Conservation (phyloP, 2,113 vertebrate species). For the Helogale parvula region DNA sequence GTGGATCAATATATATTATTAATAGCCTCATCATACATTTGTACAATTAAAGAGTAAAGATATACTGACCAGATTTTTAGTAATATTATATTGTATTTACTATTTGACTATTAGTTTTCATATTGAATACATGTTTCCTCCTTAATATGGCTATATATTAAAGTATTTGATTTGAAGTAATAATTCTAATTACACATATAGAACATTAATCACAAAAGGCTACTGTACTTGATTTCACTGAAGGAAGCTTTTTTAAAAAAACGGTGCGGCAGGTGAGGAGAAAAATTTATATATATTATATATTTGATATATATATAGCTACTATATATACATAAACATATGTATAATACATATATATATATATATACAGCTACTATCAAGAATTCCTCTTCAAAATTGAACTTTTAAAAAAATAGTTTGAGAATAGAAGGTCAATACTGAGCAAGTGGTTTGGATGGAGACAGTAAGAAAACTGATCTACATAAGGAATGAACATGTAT, state of each 20-base stretch:
- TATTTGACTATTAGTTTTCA: constrained; percentile 47
- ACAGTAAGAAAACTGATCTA: background rate
- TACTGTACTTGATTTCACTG: constrained; percentile 28
- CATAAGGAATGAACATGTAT: background rate
- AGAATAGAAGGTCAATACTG: background rate
- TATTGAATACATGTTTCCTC: constrained; percentile 32
- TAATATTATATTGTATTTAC: constrained; percentile 60
- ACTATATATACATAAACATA: too few relatives aligned
- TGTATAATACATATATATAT: background rate
- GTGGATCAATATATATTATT: constrained; percentile 43
- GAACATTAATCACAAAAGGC: constrained; percentile 43
- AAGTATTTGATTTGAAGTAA: constrained; percentile 31
- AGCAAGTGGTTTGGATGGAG: background rate
- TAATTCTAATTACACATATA: constrained; percentile 33
- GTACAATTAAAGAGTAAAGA: constrained; percentile 67
- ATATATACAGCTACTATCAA: background rate
- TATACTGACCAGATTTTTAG: constrained; percentile 63
- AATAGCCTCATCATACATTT: constrained; percentile 31
- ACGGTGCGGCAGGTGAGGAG: background rate
- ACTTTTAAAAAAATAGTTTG: background rate
- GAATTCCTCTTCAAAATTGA: background rate
- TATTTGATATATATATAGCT: background rate
- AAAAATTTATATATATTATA: background rate
- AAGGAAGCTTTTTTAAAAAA: background rate
- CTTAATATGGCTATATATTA: constrained; percentile 50